Evolutionary conservation across 1,140 invertebrate genomes (phyloP), one percentile per base, ranked within the genome.

Genomic region (Sinonovacula constricta): DNA sequence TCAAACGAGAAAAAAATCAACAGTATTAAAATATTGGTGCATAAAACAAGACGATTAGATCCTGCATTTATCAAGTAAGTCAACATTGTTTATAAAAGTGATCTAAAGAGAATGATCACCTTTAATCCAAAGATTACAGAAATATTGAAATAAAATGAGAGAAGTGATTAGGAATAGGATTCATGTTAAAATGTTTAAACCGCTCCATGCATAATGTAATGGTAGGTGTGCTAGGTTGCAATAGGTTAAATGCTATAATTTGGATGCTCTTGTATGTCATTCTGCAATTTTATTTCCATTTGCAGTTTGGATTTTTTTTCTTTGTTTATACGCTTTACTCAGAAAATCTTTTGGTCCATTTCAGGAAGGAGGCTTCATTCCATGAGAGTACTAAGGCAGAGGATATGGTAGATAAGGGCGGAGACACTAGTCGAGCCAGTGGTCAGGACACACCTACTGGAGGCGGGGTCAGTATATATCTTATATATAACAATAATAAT

Each of bases 11-110:
- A 83, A 31, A 72, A 71, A 28, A 79, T 88, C n/a, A 81, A 88
- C 70, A 71, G 68, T 45, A 79, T 88, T 2, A 72, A 81, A 65
- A 71, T 88, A 30, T 71, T 89, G 15, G 81, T 87, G 18, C 86
- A 88, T 72, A 86, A 79, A 78, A 83, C 83, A 14, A 71, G 83
- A 24, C 83, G 82, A 79, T 67, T 88, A 15, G 87, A 88, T 65
- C 88, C 88, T 10, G 85, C 83, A n/a, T 89, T 85, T 62, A 80
- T 89, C 62, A 86, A 88, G 88, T 89, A 74, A 82, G 88, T 80
- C 0, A 18, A 51, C 10, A 14, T n/a, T n/a, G 10, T 14, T 22
- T 22, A 14, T 5, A 14, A 56, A 14, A 10, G 10, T 18, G 12
- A 12, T 18, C 24, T 56, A 7, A 56, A 18, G 7, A 5, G 7